A percentile compares a stretch with the other conserved stretches of the same genome.
These are phyloP conservation scores for Sarcophaga carnaria DNA, from an alignment of 2,888 invertebrate genomes.

Conservation along the genomic window DNA sequence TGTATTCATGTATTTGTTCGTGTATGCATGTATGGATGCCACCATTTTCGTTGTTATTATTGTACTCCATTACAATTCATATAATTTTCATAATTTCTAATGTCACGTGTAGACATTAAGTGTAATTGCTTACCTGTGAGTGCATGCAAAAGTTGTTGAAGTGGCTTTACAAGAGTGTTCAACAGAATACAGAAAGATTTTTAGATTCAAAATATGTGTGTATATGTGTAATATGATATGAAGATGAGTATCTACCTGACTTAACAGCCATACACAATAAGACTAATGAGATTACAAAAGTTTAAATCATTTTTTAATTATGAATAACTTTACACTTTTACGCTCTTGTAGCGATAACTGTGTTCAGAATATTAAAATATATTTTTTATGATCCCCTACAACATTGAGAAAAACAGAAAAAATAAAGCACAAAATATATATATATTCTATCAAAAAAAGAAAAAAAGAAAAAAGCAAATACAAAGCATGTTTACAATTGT, in stretches of 20 bases:
- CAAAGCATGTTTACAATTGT: too few species aligned
- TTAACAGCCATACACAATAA: slow-evolving; percentile 56
- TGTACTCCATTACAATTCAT: slow-evolving; percentile 61
- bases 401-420: too few species aligned
- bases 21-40: slow-evolving; percentile 11
- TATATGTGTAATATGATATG: slow-evolving; percentile 48
- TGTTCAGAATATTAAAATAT: too few species aligned
- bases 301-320: slow-evolving; percentile 62
- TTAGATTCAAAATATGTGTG: slow-evolving; percentile 45
- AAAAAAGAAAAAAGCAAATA: too few species aligned
- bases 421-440: too few species aligned
- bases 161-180: slow-evolving; percentile 57
- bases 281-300: slow-evolving; percentile 63
- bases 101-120: slow-evolving; percentile 70
- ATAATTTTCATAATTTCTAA: slow-evolving; percentile 69
- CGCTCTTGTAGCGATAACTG: not conserved
- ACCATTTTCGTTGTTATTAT: slow-evolving; percentile 8
- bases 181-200: slow-evolving; percentile 57
- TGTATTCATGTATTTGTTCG: slow-evolving; percentile 3
- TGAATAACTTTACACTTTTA: slow-evolving; percentile 36
- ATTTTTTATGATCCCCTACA: too few species aligned
- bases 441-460: too few species aligned
- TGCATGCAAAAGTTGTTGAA: slow-evolving; percentile 63
- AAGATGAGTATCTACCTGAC: slow-evolving; percentile 50
- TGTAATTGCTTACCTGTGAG: slow-evolving; percentile 67